Base-by-base conservation (phyloP, 2,797 vertebrate genomes). In the Smutsia gigantea region DNA sequence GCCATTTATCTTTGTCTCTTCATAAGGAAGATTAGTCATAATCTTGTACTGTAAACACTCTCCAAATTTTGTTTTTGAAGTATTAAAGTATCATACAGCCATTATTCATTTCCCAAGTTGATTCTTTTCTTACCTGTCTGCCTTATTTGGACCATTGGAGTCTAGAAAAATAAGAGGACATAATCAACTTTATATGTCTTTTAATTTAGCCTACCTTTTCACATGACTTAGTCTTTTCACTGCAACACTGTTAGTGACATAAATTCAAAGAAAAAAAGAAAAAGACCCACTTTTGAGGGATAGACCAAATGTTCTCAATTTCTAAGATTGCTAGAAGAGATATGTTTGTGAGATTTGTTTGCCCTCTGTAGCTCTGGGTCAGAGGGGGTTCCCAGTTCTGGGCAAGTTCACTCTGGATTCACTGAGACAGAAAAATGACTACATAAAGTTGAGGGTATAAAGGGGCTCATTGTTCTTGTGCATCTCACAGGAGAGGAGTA, bases 31-130 rank as follows among this genome's bases (percentile, higher is more conserved):
- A 51, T 77, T 89, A 9, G 12, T 82, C 42, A 84, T 42, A 82
- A 89, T 77, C 53, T 93, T 93, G 17, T 90, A 68, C 51, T 63
- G 77, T 19, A 88, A 61, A 37, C 34, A 34, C 71, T 90, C 91
- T 78, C 34, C 63, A 87, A 13, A 64, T 69, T 78, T 72, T 83
- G 6, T 68, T 96, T 81, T 59, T 68, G 5, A 68, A 87, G 25
- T 21, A 39, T 63, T 27, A 93, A 90, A 63, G 6, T 86, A 69
- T 59, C 78, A 49, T 64, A n/a, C 0, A 59, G 14, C 31, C 57
- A 74, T 55, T 46, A 39, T 94, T 85, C 46, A 61, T 59, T 61
- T 57, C 19, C n/a, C 46, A 46, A 27, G 19, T 74, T 69, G 18
- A 34, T 94, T 91, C 42, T 90, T 78, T 81, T n/a, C 55, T 87